Evolutionary conservation across 2,797 vertebrate species (phyloP), one percentile per base, ranked within the genome.

Genomic region (Apogon hyalosoma): DNA sequence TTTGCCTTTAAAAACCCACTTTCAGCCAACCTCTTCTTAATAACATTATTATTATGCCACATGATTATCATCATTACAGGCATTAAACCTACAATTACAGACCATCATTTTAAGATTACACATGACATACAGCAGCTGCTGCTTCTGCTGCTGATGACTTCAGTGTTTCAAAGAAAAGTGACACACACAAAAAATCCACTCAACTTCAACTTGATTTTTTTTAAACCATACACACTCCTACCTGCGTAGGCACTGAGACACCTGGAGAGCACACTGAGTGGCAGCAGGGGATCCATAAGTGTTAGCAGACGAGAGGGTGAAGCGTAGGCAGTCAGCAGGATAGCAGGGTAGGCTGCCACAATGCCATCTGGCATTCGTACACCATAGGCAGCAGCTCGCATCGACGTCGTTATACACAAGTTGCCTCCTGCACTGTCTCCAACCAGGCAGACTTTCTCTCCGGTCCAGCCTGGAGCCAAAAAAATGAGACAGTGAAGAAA

Each of bases 391-490:
- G 94, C 95, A 0, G 96, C 96, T 0, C 95, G 94, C 88, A 98
- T 93, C 3, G 94, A 93, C 42, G 95, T 94, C 0, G 96, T 95
- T 80, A 98, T 56, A 83, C 94, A 95, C 61, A 98, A 91, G 82
- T 98, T 98, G 14, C 97, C 97, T 0, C 97, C 96, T 0, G 97
- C 96, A 1, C 97, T 97, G 93, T 97, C 96, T 1, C 97, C 97
- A 0, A 94, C 96, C 57, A 98, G 89, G 77, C 97, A 97, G 53
- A 98, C 94, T 6, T 89, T 91, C 74, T 97, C 95, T 2, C 95
- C 96, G 0, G 96, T 97, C 80, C 96, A 97, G 13, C 97, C 96
- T 96, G 78, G 11, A 45, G 24, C 31, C 28, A 48, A 16, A 28
- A 7, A 63, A 64, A 75, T 6, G 19, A 36, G 28, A 48, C 1